Evolutionary conservation across 2,888 invertebrate genomes (phyloP).

Genomic region (Helicoverpa assulta): DNA sequence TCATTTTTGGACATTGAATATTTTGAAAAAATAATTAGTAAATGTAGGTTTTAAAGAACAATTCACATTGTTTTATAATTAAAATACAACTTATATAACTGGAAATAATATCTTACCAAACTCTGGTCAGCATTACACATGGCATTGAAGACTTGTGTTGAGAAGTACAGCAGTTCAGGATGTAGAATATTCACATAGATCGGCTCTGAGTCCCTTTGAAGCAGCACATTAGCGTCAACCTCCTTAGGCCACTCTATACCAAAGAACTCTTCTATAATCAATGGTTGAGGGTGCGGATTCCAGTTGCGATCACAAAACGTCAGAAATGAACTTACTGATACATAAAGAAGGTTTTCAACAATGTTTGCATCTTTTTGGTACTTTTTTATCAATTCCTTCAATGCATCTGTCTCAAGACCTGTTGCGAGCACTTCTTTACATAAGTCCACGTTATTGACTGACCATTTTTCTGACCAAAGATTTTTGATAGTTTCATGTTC

Average conservation of each 20-base stretch:
- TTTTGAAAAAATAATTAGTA: no score
- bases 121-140: slow-evolving; percentile 76
- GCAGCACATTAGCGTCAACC: slow-evolving; percentile 78
- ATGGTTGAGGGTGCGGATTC: slow-evolving; percentile 92
- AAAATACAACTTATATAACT: background rate
- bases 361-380: slow-evolving; percentile 62
- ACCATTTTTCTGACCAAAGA: slow-evolving; percentile 80
- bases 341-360: slow-evolving; percentile 83
- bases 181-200: slow-evolving; percentile 91
- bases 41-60: no score
- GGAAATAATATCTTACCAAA: slow-evolving; percentile 73
- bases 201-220: slow-evolving; percentile 92
- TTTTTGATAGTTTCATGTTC: slow-evolving; percentile 72
- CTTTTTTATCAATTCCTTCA: slow-evolving; percentile 71
- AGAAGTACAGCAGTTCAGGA: slow-evolving; percentile 87
- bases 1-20: no score
- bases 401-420: slow-evolving; percentile 70
- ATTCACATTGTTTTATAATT: no score
- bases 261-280: slow-evolving; percentile 81
- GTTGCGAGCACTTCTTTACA: slow-evolving; percentile 75
- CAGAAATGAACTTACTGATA: slow-evolving; percentile 92
- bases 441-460: slow-evolving; percentile 70
- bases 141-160: slow-evolving; percentile 79
- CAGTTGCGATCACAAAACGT: slow-evolving; percentile 95
- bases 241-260: slow-evolving; percentile 81